Evolutionary conservation across 2,888 invertebrate genomes (phyloP), one percentile per base, ranked within the genome.

Genomic region (Congeria kusceri): DNA sequence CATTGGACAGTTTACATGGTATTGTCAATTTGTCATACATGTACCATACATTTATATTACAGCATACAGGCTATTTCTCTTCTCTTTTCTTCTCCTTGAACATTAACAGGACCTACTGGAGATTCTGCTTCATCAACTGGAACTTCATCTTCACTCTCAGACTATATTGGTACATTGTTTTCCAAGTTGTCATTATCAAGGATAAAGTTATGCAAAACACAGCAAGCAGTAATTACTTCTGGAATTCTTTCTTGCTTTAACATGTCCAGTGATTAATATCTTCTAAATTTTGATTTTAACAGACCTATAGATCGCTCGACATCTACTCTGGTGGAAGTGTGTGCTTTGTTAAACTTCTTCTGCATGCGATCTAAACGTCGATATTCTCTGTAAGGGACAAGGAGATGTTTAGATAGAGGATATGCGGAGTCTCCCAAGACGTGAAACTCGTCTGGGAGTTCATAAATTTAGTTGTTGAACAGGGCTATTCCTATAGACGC

Each of bases 381-480:
- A 75, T 81, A 77, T 58, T 81, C 81, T 13, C 79, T 49, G 58
- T 73, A 84, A 20, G 79, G 79, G 9, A 71, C 76, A 57, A 81
- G 46, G 13, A 81, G 25, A 47, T 49, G 68, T 2, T 39, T 56
- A 23, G 57, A 29, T 11, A 79, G 53, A 7, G 72, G 66, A 46
- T 82, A 82, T 5, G 84, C 81, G 4, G 78, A 77, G 29, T 77
- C 77, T 5, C 79, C 79, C 29, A 79, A 58, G n/a, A 77, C 59
- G 29, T 81, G 79, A n/a, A 13, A 59, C n/a, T 23, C 5, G 25
- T 44, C 27, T n/a, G 59, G 59, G 27, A 39, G 28, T 11, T 68
- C 46, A n/a, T 46, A 29, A 23, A 47, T 28, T 20, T n/a, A 68
- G 28, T 27, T 68, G 39, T 46, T 68, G 53, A 11, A 82, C 62